Evolutionary conservation across 2,113 vertebrate genomes (phyloP), one percentile per base, ranked within the genome.

Genomic region (Cacatua alba): DNA sequence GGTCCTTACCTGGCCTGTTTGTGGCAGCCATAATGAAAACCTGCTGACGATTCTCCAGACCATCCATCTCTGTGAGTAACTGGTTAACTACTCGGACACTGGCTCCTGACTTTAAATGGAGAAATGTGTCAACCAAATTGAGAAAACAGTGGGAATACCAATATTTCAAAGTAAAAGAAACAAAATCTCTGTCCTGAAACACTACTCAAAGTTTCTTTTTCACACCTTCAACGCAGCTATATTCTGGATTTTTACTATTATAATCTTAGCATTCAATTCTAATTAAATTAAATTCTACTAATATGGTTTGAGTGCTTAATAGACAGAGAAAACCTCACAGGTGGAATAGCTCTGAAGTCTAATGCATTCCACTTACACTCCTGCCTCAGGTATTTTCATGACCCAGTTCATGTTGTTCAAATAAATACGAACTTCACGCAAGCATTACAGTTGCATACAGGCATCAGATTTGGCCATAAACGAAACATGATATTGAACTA

Each of bases 21-120:
- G 99, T 99, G 26, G 99, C 99, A 55, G 99, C 99, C 99, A 99
- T 99, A 83, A 99, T 99, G 97, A 99, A 99, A 49, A 99, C 99
- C 90, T 99, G 99, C 44, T 97, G 98, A 12, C 99, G 98, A 5
- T 98, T 92, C 98, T 99, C 98, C 70, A 99, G 95, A 37, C 99
- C 99, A 13, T 99, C 99, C 99, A 99, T 99, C 98, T 99, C 99
- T 0, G 99, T 99, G 13, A 99, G 99, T 28, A 99, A 97, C 97
- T 99, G 99, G 96, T 99, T 99, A 39, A 99, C 99, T 3, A 99
- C 99, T 13, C 99, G 98, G 14, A 99, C 98, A 15, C 99, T 99
- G 96, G 99, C 98, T 26, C 99, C 99, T 10, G 98, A 98, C 99
- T 99, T 90, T 7, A 44, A 82, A 87, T 88, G 48, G 72, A 85